Percentiles rank a stretch among this genome's conserved stretches.
These are phyloP conservation scores for Acanthurus tractus DNA, from an alignment of 2,797 vertebrate genomes.

Conservation along the genomic window DNA sequence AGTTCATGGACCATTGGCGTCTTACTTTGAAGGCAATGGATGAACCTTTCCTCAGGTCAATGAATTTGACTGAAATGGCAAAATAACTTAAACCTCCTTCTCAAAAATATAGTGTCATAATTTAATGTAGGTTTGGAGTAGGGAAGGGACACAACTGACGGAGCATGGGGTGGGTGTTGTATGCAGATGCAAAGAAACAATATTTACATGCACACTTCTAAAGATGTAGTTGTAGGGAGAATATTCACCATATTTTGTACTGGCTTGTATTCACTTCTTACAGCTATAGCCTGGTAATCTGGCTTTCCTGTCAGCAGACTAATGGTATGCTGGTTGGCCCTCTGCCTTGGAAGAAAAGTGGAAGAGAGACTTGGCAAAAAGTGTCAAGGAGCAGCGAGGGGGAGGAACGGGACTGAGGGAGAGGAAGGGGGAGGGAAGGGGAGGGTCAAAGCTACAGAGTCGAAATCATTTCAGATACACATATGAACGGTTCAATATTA, in stretches of 20 bases:
- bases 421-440: conserved; percentile 30
- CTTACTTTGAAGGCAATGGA: conserved; percentile 51
- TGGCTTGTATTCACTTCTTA: conserved; percentile 89
- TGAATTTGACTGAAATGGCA: conserved; percentile 58
- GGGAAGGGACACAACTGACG: conserved; percentile 45
- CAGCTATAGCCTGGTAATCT: conserved; percentile 88
- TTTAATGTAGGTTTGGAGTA: conserved; percentile 55
- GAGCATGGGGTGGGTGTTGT: conserved; percentile 77
- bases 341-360: conserved; percentile 89
- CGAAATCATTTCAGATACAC: conserved; percentile 67
- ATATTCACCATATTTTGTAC: conserved; percentile 91
- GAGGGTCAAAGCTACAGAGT: conserved; percentile 70
- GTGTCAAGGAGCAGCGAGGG: conserved; percentile 75
- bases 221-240: conserved; percentile 83
- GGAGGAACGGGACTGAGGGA: conserved; percentile 40
- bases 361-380: conserved; percentile 88
- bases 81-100: conserved; percentile 31
- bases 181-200: conserved; percentile 87
- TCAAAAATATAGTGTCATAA: conserved; percentile 48
- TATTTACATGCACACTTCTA: conserved; percentile 90
- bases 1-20: conserved; percentile 44
- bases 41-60: conserved; percentile 42
- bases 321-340: conserved; percentile 87
- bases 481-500: conserved; percentile 43
- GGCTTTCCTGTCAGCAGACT: conserved; percentile 88